Evolutionary conservation across 1,140 invertebrate species (phyloP), one percentile per base, ranked within the genome.

Genomic region (Platyura marginata): DNA sequence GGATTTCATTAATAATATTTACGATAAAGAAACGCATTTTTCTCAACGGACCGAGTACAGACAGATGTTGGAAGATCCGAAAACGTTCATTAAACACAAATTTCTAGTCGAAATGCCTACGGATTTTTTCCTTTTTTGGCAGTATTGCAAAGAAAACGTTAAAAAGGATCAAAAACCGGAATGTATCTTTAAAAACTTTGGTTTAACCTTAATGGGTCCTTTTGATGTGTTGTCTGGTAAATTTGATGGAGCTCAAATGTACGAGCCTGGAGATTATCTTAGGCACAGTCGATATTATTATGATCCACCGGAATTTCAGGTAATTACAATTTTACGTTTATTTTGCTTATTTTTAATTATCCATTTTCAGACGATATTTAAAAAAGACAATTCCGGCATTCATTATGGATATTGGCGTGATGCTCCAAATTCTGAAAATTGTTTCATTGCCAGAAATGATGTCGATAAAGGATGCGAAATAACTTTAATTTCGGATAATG

Each of bases 331-430:
- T 25, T 33, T 25, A 25, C 11, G 20, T 39, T n/a, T n/a, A n/a
- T n/a, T n/a, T n/a, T n/a, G n/a, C n/a, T 44, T 23, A 32, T 16
- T 40, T 46, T 41, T 46, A 40, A 45, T 44, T 41, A 37, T 20
- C 40, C 3, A n/a, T n/a, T 62, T 66, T 43, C 50, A 78, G 75
- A 82, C 81, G 10, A 61, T 87, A 35, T 57, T 87, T 21, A 75
- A 72, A 55, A 74, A 75, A 52, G 65, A 72, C 34, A 72, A 71
- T 21, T 75, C 70, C 47, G 74, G 77, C 44, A 77, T 77, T 49
- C 89, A 94, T 61, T 74, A 89, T 51, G 89, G 89, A 16, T 95
- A 93, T 60, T 93, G 78, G 66, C 72, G 88, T 56, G 90, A 95
- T 66, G 71, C 74, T 47, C 81, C 84, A 3, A 64, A 72, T 34